phyloP scores from a whole-genome alignment of 2,888 invertebrate genomes.

The Malachius bipustulatus region DNA sequence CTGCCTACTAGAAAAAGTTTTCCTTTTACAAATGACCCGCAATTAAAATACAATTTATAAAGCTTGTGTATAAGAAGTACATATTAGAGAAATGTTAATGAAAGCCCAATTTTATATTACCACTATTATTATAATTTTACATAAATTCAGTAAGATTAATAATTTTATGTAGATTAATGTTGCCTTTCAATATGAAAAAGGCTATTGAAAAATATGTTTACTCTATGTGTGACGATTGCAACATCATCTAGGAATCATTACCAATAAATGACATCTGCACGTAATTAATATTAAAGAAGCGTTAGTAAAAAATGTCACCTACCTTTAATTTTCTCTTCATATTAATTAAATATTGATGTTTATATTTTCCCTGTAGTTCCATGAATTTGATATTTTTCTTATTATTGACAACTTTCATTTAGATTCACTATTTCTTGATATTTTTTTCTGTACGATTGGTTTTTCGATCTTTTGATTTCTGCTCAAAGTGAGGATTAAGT shows the following conservation, averaged over 20 bases:
- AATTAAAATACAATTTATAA: slow-evolving; percentile 22
- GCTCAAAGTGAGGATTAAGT: no score
- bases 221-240: slow-evolving; percentile 26
- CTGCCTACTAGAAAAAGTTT: slow-evolving; percentile 4
- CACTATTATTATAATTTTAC: slow-evolving; percentile 1
- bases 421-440: no score
- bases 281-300: slow-evolving; percentile 29
- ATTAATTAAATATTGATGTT: slow-evolving; percentile 16
- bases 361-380: slow-evolving; percentile 13
- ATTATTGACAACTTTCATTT: no score
- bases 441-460: no score
- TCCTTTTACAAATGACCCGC: slow-evolving; percentile 18
- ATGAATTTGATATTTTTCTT: slow-evolving; percentile 15
- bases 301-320: slow-evolving; percentile 25
- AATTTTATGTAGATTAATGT: slow-evolving; percentile 15
- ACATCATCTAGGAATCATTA: slow-evolving; percentile 34
- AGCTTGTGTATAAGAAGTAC: slow-evolving; percentile 20
- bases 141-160: not conserved
- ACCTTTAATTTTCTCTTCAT: slow-evolving; percentile 13
- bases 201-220: slow-evolving; percentile 35
- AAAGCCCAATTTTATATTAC: slow-evolving; percentile 4
- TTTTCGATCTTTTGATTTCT: no score
- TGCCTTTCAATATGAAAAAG: slow-evolving; percentile 29
- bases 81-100: slow-evolving; percentile 24
- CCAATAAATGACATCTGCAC: slow-evolving; percentile 21